These are phyloP conservation scores for Lasioglossum marginatum DNA, from an alignment of 2,888 invertebrate genomes.

Conservation along the genomic window DNA sequence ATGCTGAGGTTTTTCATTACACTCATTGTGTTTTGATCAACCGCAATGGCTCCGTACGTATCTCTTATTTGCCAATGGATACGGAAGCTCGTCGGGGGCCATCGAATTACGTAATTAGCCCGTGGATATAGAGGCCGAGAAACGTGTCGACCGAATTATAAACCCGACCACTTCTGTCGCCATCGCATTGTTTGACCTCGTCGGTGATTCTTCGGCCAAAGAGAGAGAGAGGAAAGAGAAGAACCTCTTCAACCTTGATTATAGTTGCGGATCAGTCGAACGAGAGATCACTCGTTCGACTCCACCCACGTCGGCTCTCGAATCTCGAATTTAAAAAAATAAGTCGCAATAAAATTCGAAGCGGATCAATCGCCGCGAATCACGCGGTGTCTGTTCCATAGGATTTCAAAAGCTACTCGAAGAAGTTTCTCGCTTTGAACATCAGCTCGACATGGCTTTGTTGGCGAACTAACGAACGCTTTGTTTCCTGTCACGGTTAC, in stretches of 20 bases:
- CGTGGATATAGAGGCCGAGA: slow-evolving; percentile 27
- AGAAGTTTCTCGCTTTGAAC: slow-evolving; percentile 49
- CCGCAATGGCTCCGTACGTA: slow-evolving; percentile 35
- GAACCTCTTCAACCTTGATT: slow-evolving; percentile 38
- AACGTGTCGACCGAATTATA: slow-evolving; percentile 62
- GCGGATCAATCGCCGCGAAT: slow-evolving; percentile 37
- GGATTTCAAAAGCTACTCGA: slow-evolving; percentile 58
- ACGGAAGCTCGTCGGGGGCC: slow-evolving; percentile 53
- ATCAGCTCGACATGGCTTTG: slow-evolving; percentile 31
- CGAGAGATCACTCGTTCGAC: slow-evolving; percentile 31
- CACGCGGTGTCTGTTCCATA: slow-evolving; percentile 24
- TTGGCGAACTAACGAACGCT: slow-evolving; percentile 44
- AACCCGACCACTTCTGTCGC: slow-evolving; percentile 54
- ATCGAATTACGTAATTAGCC: slow-evolving; percentile 69
- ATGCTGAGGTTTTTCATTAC: slow-evolving; percentile 42
- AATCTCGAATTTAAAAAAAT: slow-evolving; percentile 49
- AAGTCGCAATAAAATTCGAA: slow-evolving; percentile 49
- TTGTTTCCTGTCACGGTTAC: slow-evolving; percentile 29
- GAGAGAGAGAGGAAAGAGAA: neutral
- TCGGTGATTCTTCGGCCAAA: slow-evolving; percentile 40
- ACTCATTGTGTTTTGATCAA: slow-evolving; percentile 67
- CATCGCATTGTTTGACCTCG: slow-evolving; percentile 61
- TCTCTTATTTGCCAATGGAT: slow-evolving; percentile 61
- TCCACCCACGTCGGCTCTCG: slow-evolving; percentile 9
- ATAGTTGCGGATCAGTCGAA: slow-evolving; percentile 48